Base-by-base conservation (phyloP, 2,888 invertebrate genomes). In the Minunthozetes semirufus region DNA sequence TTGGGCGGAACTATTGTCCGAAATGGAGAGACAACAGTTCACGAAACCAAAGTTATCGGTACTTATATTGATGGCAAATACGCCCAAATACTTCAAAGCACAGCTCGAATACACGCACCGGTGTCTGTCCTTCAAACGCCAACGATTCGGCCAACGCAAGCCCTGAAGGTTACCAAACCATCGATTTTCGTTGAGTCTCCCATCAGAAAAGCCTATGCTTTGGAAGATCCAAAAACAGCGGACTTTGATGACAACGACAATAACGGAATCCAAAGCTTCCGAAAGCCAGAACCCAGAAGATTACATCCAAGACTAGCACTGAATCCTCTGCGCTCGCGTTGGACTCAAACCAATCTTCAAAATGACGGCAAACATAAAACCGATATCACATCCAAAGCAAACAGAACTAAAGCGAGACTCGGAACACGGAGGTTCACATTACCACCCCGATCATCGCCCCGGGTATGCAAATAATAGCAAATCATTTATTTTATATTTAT, bases 1-100 rank as follows among this genome's bases (percentile, higher is more conserved):
- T 86, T 93, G 72, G 92, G 91, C 61, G 93, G 92, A 27, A 92
- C 91, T 6, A 88, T 91, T 75, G 89, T 92, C 5, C 89, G 89
- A 81, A 91, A 91, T 80, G 92, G 92, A 1, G 84, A 89, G 1
- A 92, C 92, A 6, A 92, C 92, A 0, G 88, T 93, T 8, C 91
- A 91, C 81, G 92, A 93, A 84, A 92, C 93, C 0, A 91, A 90
- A 81, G 92, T 93, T n/a, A 90, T 93, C 80, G 91, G 93, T 33
- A 92, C 93, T 4, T 91, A 89, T 81, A 91, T 93, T 80, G 80
- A 80, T 70, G 80, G 80, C 1, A 93, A 93, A 84, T 93, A 93
- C 82, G 92, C 93, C 3, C 93, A 93, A 84, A 89, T 91, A 13
- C 84, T 93, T 42, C 91, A 92, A 81, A 92, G 91, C 80, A 90